Percentiles rank a stretch among this genome's conserved stretches.
These are phyloP conservation scores for Helobdella robusta DNA, from an alignment of 2,888 invertebrate species.

Conservation along the genomic window DNA sequence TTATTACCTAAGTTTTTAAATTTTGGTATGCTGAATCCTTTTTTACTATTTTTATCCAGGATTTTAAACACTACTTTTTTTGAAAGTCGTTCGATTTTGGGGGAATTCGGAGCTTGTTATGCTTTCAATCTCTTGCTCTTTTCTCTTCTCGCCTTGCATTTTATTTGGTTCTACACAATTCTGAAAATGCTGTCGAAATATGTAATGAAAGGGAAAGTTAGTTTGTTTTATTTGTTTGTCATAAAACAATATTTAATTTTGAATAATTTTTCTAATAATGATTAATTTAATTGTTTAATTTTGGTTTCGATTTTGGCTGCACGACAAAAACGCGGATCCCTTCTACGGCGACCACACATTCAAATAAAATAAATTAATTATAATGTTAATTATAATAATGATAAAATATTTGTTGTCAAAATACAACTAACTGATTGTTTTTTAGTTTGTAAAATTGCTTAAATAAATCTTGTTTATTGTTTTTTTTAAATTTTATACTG, in stretches of 20 bases:
- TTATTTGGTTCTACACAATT: constrained; percentile 53
- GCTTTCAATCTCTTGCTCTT: constrained; percentile 32
- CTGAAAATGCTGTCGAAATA: constrained; percentile 29
- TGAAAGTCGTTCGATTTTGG: constrained; percentile 49
- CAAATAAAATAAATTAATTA: too few relatives aligned
- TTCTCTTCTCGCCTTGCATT: constrained; percentile 37
- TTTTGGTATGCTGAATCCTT: not conserved
- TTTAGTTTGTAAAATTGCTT: not conserved
- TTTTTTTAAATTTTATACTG: not conserved
- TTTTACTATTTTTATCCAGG: constrained; percentile 51
- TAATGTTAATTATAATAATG: too few relatives aligned
- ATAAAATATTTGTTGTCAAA: too few relatives aligned
- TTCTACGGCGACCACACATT: too few relatives aligned
- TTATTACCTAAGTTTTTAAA: not conserved
- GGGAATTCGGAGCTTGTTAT: constrained; percentile 31
- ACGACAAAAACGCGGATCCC: too few relatives aligned
- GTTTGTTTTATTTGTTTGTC: too few relatives aligned
- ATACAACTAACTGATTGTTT: too few relatives aligned
- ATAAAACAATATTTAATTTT: not conserved
- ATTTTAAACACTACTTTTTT: constrained; percentile 66
- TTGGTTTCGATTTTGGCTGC: too few relatives aligned
- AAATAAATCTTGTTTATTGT: constrained; percentile 1
- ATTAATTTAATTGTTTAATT: not conserved
- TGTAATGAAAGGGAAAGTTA: constrained; percentile 31
- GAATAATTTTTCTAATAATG: not conserved